Evolutionary conservation across 2,113 vertebrate species (phyloP), one percentile per base, ranked within the genome.

Genomic region (Nansenia antarctica): DNA sequence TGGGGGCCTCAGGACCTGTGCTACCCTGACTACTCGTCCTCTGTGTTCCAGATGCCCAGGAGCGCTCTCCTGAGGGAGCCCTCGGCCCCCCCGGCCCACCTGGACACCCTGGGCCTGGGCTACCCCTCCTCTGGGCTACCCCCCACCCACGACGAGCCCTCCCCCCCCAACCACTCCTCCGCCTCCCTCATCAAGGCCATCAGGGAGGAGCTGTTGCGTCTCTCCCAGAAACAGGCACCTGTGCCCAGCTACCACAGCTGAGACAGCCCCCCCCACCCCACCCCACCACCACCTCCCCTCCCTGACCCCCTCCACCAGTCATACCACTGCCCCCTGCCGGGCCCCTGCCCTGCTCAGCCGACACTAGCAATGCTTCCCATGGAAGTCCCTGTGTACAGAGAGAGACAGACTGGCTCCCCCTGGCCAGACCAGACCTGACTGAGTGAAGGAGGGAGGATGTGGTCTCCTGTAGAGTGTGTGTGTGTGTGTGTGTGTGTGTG

Each of bases 141-240:
- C 93, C 69, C 88, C 94, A 49, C 93, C 94, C 59, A 82, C 72
- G 92, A 95, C 78, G 94, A 96, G 55, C 27, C 27, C 59, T 90
- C 93, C 5, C 94, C 95, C 62, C 94, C 97, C 0, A 85, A 93
- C 62, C 96, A 98, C 85, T 98, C 98, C 0, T 99, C 98, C 0
- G 95, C 98, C 67, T 99, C 98, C 20, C 95, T 99, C 86, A 99
- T 99, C 90, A 98, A 98, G 93, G 98, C 97, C 74, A 99, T 99
- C 85, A 92, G 98, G 31, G 98, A 98, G 92, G 98, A 99, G 91
- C 95, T 99, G 47, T 87, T 98, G 49, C 96, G 98, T 12, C 95
- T 99, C 67, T 98, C 98, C 58, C 97, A 98, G 91, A 99, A 98
- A 88, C 98, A 99, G 91, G 92, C 92, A 3, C 62, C 94, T 0